phyloP scores from a whole-genome alignment of 2,797 vertebrate species.

The Pangasius macronema region DNA sequence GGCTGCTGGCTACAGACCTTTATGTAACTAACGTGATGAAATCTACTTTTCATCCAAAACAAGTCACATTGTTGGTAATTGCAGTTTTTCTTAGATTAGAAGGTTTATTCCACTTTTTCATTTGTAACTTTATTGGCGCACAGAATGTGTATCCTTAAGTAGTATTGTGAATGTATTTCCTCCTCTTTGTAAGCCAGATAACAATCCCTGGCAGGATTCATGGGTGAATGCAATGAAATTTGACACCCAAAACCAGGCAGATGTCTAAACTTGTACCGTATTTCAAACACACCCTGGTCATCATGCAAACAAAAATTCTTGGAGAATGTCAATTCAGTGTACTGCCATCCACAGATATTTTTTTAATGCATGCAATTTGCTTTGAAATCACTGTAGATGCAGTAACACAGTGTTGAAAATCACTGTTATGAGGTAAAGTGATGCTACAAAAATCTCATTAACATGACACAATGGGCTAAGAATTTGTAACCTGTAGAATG shows the following conservation, averaged over 20 bases:
- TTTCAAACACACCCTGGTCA: conserved; percentile 6
- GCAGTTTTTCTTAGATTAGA: neutral
- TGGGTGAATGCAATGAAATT: conserved; percentile 40
- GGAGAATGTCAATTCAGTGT: neutral
- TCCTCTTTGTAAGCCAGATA: neutral
- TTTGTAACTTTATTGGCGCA: neutral
- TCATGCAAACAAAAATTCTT: neutral
- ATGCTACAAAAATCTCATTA: neutral
- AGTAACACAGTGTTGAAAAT: neutral
- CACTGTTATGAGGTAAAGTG: neutral
- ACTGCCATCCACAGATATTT: neutral
- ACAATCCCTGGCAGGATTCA: conserved; percentile 37
- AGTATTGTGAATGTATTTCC: neutral
- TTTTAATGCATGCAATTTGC: neutral
- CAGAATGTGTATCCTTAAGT: neutral
- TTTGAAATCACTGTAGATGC: neutral
- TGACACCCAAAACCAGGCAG: conserved; percentile 37
- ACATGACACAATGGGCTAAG: neutral
- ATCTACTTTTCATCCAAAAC: too few species aligned
- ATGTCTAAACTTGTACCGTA: neutral
- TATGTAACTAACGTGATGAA: neutral
- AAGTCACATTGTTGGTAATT: neutral
- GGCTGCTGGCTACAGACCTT: neutral
- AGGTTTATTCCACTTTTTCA: neutral
- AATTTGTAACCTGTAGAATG: neutral